Conservation (phyloP, 1,140 invertebrate genomes). For the Drosophila pachea region DNA sequence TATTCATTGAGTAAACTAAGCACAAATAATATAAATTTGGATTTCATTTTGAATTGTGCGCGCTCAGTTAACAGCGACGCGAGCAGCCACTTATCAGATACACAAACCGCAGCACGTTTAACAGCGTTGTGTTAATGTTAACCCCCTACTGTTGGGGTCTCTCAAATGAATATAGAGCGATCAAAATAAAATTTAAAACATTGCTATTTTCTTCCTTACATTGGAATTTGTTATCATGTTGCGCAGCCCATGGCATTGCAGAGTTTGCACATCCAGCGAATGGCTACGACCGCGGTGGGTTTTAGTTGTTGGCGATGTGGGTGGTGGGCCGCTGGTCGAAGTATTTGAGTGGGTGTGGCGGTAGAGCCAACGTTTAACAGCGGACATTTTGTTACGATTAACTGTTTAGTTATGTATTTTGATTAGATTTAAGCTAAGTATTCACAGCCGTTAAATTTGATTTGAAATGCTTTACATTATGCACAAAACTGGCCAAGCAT, state of each 20-base stretch:
- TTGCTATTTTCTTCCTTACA: constrained; percentile 46
- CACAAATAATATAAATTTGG: constrained; percentile 77
- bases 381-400: constrained; percentile 81
- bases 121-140: constrained; percentile 29
- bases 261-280: constrained; percentile 86
- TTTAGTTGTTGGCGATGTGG: constrained; percentile 63
- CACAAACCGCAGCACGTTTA: constrained; percentile 22
- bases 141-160: neutral
- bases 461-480: constrained; percentile 36
- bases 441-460: constrained; percentile 30
- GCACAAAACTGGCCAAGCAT: neutral
- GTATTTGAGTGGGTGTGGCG: constrained; percentile 79
- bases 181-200: no score
- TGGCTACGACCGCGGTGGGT: constrained; percentile 81
- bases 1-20: constrained; percentile 6
- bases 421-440: constrained; percentile 17
- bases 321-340: constrained; percentile 49
- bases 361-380: constrained; percentile 81
- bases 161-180: neutral
- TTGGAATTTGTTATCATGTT: constrained; percentile 66
- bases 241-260: constrained; percentile 85
- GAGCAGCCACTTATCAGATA: constrained; percentile 5
- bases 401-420: constrained; percentile 14
- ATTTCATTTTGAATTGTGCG: constrained; percentile 15
- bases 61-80: constrained; percentile 5